Evolutionary conservation across 2,797 vertebrate genomes (phyloP), one percentile per base, ranked within the genome.

Genomic region (Macroramphosus scolopax): DNA sequence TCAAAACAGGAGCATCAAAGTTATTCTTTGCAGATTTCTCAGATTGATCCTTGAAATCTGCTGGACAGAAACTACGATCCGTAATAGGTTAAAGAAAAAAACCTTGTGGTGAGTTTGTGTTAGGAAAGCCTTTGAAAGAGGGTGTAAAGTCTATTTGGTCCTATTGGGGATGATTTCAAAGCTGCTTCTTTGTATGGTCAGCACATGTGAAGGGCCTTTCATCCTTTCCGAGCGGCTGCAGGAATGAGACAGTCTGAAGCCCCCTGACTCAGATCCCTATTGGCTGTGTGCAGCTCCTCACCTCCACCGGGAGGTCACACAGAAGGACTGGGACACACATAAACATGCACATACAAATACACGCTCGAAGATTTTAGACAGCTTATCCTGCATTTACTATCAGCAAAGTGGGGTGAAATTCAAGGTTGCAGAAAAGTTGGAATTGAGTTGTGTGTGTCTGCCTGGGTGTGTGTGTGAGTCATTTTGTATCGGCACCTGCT

Each of bases 81-180:
- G 7, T 77, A 79, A 80, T 80, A 68, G 68, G 40, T 48, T 39
- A 7, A 53, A 60, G 47, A 51, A 52, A 31, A 36, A 46, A 11
- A 12, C 18, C 30, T 34, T 41, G 18, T 68, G 45, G 36, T 62
- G 33, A 67, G 46, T 65, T 68, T 68, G 70, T 77, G 57, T 68
- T 14, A 14, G 56, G 5, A 63, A 66, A 72, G 52, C 60, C 62
- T 84, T 82, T 82, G 62, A 81, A 74, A 71, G 35, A 18, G 3
- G 22, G 34, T 25, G 42, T 46, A 41, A 65, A 73, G 61, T 61
- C 51, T 70, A 70, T 81, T 77, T 60, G 47, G 57, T 48, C 73
- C 63, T 42, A 70, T 66, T 78, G 78, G 82, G 57, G 59, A 64
- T 75, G 75, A 81, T 83, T 83, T 83, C 81, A 84, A 83, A 84